Percentiles rank a stretch among this genome's conserved stretches.
These are phyloP conservation scores for Nephrotoma appendiculata DNA, from an alignment of 2,888 invertebrate species.

Conservation along the genomic window DNA sequence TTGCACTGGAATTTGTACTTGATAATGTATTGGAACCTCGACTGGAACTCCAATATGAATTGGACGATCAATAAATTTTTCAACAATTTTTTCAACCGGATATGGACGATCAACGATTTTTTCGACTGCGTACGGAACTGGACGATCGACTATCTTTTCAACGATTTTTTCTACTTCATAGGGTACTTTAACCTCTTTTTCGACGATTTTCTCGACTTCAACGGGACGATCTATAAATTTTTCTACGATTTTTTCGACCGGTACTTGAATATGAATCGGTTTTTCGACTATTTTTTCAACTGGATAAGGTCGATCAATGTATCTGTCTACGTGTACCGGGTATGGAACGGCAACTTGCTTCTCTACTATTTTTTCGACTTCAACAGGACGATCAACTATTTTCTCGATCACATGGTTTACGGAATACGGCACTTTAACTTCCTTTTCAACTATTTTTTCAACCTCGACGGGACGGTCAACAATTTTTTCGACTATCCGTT, in stretches of 20 bases:
- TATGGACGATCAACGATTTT: slow-evolving; percentile 36
- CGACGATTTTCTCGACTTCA: slow-evolving; percentile 33
- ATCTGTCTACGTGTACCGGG: slow-evolving; percentile 20
- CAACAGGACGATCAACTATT: slow-evolving; percentile 29
- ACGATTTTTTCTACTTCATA: slow-evolving; percentile 32
- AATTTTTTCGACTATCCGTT: slow-evolving; percentile 36
- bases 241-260: slow-evolving; percentile 32
- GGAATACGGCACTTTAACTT: slow-evolving; percentile 37
- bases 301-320: slow-evolving; percentile 37
- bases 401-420: slow-evolving; percentile 29
- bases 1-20: slow-evolving; percentile 17
- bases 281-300: slow-evolving; percentile 37
- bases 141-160: slow-evolving; percentile 39
- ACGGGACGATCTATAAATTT: slow-evolving; percentile 31
- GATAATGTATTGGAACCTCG: slow-evolving; percentile 20
- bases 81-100: slow-evolving; percentile 33
- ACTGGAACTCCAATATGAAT: slow-evolving; percentile 20
- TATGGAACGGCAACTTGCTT: slow-evolving; percentile 32
- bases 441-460: slow-evolving; percentile 41
- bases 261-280: slow-evolving; percentile 40
- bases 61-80: slow-evolving; percentile 39
- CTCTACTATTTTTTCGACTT: slow-evolving; percentile 32
- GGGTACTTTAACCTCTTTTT: slow-evolving; percentile 29
- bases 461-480: slow-evolving; percentile 22
- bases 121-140: slow-evolving; percentile 29